A percentile compares a stretch with the other conserved stretches of the same genome.
Conservation (phyloP, 1,140 invertebrate species). For the Aphaenogaster rudis region DNA sequence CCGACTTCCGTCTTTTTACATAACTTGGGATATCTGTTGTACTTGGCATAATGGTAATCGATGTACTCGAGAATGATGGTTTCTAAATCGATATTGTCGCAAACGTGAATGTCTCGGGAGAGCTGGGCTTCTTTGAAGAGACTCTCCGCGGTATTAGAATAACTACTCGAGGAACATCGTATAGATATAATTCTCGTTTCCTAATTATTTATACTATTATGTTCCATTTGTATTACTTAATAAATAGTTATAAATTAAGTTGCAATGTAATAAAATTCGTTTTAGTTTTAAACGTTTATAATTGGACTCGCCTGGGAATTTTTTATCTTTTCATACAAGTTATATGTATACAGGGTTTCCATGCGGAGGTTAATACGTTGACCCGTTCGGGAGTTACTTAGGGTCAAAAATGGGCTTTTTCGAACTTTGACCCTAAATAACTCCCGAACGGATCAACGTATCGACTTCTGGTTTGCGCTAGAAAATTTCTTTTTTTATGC, state of each 20-base stretch:
- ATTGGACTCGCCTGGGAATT: background rate
- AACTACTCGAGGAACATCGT: constrained; percentile 81
- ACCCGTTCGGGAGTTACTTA: too few relatives aligned
- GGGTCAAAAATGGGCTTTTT: too few relatives aligned
- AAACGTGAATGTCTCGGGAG: constrained; percentile 90
- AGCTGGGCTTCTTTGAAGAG: constrained; percentile 91
- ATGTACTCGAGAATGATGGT: constrained; percentile 96
- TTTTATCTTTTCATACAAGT: background rate
- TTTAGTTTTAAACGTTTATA: background rate
- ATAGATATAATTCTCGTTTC: background rate
- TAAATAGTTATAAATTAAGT: background rate
- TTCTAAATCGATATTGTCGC: constrained; percentile 96
- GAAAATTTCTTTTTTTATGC: too few relatives aligned
- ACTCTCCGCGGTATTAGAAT: constrained; percentile 88
- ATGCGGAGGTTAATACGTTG: too few relatives aligned
- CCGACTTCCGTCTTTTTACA: constrained; percentile 87
- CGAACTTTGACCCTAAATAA: too few relatives aligned
- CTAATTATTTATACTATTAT: constrained; percentile 16
- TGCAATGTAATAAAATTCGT: background rate
- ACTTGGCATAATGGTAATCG: constrained; percentile 94
- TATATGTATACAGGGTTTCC: too few relatives aligned
- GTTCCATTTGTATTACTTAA: background rate
- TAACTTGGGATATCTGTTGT: constrained; percentile 94
- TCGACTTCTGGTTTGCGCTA: too few relatives aligned
- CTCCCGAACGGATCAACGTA: too few relatives aligned